Evolutionary conservation across 2,888 invertebrate species (phyloP).

Genomic region (Melipona bicolor): DNA sequence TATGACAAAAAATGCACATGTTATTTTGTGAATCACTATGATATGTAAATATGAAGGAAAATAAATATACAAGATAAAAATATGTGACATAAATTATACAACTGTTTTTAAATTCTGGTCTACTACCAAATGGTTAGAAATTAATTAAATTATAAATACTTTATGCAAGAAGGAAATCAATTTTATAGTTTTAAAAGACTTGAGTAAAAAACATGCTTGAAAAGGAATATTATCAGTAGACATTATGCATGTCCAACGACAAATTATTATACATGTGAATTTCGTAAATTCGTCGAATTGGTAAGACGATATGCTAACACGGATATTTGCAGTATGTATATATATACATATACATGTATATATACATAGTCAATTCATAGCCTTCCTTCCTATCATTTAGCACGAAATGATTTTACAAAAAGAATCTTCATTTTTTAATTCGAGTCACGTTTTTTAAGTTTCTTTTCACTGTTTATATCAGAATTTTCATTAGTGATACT

Average conservation of each 20-base stretch:
- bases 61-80: neutral
- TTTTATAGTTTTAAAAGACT: conserved; percentile 47
- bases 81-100: neutral
- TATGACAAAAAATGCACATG: neutral
- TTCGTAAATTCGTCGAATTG: conserved; percentile 56
- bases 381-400: neutral
- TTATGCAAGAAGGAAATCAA: neutral
- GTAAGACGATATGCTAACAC: conserved; percentile 46
- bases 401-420: neutral
- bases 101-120: neutral
- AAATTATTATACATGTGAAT: conserved; percentile 28
- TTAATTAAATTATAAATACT: conserved; percentile 21
- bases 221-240: neutral
- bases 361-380: neutral
- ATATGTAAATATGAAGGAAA: neutral
- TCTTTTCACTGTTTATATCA: neutral
- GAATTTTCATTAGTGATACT: neutral
- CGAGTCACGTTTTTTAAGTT: neutral
- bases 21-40: neutral
- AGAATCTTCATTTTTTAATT: neutral
- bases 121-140: too few species aligned
- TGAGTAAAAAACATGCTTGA: neutral
- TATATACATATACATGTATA: neutral
- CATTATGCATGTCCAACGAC: conserved; percentile 12
- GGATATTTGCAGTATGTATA: neutral